A percentile compares a stretch with the other conserved stretches of the same genome.
Evolutionary conservation across 2,797 vertebrate species (phyloP).

Genomic region (Peromyscus attwateri): DNA sequence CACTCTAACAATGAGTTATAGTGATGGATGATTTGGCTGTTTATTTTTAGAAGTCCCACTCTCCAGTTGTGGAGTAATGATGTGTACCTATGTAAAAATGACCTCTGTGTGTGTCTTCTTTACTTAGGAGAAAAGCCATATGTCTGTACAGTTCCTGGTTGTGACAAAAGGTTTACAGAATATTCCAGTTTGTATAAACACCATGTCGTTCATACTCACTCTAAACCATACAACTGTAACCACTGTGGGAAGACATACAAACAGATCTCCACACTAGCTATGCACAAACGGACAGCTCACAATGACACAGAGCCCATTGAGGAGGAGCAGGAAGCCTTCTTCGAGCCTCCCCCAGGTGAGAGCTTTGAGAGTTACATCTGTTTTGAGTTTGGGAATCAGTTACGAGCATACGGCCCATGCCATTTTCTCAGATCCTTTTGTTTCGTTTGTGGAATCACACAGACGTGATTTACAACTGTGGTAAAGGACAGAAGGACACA

Average conservation of each 20-base stretch:
- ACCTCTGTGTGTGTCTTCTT: constrained; percentile 53
- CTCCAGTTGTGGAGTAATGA: constrained; percentile 7
- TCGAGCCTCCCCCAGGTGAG: constrained; percentile 96
- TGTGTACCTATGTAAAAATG: constrained; percentile 42
- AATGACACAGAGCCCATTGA: constrained; percentile 99
- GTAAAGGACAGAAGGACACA: too few relatives aligned
- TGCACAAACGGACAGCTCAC: constrained; percentile 99
- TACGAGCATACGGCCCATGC: background rate
- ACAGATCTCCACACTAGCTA: constrained; percentile 98
- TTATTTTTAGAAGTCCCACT: background rate
- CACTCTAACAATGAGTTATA: too few relatives aligned
- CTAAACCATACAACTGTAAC: constrained; percentile 99
- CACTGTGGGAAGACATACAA: constrained; percentile 99
- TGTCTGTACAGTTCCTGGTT: constrained; percentile 98
- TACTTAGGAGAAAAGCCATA: constrained; percentile 97
- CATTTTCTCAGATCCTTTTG: constrained; percentile 37
- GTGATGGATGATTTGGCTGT: background rate
- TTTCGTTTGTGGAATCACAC: constrained; percentile 10
- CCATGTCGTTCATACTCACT: constrained; percentile 98
- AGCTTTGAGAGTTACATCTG: background rate
- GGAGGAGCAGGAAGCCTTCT: constrained; percentile 98
- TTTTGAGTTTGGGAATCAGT: constrained; percentile 40
- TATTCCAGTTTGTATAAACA: constrained; percentile 99
- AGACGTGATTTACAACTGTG: background rate
- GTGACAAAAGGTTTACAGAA: constrained; percentile 99